Conservation (phyloP, 1,140 invertebrate genomes). For the Solenopsis fugax region DNA sequence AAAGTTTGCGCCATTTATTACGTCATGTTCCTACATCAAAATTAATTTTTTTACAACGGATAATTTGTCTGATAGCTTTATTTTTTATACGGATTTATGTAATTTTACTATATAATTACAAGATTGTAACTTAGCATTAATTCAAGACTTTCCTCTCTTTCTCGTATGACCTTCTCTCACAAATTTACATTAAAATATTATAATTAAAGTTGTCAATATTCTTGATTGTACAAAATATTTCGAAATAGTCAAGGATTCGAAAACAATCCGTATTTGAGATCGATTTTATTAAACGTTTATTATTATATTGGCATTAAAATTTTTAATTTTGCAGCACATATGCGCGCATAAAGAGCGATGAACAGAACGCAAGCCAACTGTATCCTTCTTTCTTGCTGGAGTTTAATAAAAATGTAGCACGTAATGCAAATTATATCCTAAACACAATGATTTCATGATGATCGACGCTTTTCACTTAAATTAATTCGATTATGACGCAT, state of each 20-base stretch:
- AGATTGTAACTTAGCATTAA: not conserved
- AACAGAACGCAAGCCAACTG: constrained; percentile 66
- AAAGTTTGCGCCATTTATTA: not conserved
- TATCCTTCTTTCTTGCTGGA: constrained; percentile 3
- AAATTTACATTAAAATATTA: not conserved
- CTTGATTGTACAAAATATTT: not conserved
- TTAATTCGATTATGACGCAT: constrained; percentile 44
- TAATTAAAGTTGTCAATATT: not conserved
- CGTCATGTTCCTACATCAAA: not conserved
- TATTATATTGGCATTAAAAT: constrained; percentile 77
- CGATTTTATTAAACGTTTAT: constrained; percentile 77
- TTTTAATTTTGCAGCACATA: constrained; percentile 73
- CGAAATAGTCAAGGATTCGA: not conserved
- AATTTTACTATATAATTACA: constrained; percentile 2
- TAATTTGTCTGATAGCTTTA: constrained; percentile 12
- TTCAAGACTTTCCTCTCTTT: not conserved
- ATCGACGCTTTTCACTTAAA: constrained; percentile 45
- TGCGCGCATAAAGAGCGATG: constrained; percentile 64
- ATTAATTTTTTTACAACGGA: constrained; percentile 17
- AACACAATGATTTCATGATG: constrained; percentile 60
- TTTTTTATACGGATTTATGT: not conserved
- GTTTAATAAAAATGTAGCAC: constrained; percentile 43
- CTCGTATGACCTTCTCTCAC: not conserved
- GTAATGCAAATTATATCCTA: constrained; percentile 34
- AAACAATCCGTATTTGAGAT: constrained; percentile 36